phyloP scores from a whole-genome alignment of 2,113 vertebrate species.

The Misgurnus anguillicaudatus region DNA sequence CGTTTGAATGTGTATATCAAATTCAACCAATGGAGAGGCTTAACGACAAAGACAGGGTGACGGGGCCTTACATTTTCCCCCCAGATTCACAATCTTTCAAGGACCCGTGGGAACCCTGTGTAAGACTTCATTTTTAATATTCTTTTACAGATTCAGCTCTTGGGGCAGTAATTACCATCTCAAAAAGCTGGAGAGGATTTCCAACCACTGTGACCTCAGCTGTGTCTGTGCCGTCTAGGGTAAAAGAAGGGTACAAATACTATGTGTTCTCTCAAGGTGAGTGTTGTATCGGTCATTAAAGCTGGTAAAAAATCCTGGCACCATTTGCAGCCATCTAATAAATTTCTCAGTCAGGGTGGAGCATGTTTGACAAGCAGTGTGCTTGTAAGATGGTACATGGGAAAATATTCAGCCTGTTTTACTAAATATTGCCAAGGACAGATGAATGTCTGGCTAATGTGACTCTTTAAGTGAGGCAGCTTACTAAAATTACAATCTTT shows the following conservation, averaged over 20 bases:
- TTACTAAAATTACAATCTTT: neutral
- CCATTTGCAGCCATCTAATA: neutral
- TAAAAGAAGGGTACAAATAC: conserved; percentile 86
- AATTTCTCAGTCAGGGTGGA: neutral
- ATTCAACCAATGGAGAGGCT: too few species aligned
- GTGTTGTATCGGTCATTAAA: conserved; percentile 45
- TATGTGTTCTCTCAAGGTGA: conserved; percentile 86
- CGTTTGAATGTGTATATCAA: too few species aligned
- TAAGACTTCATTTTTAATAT: neutral
- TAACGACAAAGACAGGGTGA: too few species aligned
- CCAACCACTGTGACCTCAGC: conserved; percentile 82
- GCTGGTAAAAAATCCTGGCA: neutral
- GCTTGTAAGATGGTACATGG: too few species aligned
- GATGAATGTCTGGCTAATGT: neutral
- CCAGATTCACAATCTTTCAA: neutral
- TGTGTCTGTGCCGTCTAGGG: conserved; percentile 80
- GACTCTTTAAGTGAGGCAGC: too few species aligned
- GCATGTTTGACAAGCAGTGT: too few species aligned
- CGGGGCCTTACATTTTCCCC: too few species aligned
- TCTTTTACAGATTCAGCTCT: conserved; percentile 65
- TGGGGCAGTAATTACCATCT: conserved; percentile 72
- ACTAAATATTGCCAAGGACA: neutral
- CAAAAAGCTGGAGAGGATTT: conserved; percentile 81
- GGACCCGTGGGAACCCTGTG: too few species aligned
- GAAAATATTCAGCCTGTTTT: too few species aligned